phyloP scores from a whole-genome alignment of 2,113 vertebrate species.

The Tautogolabrus adspersus region DNA sequence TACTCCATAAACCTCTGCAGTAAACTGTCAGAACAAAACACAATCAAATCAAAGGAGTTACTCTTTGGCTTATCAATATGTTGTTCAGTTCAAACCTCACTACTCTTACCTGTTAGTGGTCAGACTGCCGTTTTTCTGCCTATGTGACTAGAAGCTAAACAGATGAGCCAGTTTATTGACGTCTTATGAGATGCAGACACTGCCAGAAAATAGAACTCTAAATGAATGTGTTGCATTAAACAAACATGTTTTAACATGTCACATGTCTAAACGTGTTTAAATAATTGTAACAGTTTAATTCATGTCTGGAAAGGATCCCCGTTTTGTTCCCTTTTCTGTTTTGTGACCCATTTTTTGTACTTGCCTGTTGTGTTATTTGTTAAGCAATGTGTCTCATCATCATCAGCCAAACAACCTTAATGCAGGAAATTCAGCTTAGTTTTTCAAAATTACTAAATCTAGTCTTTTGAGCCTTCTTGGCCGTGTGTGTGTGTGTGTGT shows the following conservation, averaged over 20 bases:
- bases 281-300: slow-evolving; percentile 13
- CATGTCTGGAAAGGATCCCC: neutral
- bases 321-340: neutral
- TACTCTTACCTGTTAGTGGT: slow-evolving; percentile 5
- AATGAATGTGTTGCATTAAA: neutral
- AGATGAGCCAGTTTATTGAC: neutral
- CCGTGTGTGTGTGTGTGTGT: slow-evolving; percentile 27
- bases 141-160: neutral
- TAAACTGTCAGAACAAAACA: neutral
- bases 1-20: slow-evolving; percentile 19
- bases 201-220: neutral
- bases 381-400: slow-evolving; percentile 27
- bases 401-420: slow-evolving; percentile 23
- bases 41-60: slow-evolving; percentile 20
- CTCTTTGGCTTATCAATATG: slow-evolving; percentile 6
- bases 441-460: neutral
- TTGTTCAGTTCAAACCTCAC: neutral
- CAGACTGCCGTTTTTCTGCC: slow-evolving; percentile 5
- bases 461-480: slow-evolving; percentile 22
- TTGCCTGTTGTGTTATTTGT: slow-evolving; percentile 3
- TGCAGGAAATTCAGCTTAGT: slow-evolving; percentile 26
- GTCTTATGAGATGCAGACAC: neutral
- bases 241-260: neutral
- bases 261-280: neutral
- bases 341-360: neutral